Percentiles rank a stretch among this genome's conserved stretches.
Conservation (phyloP, 1,140 invertebrate genomes). For the Drosophila mauritiana region DNA sequence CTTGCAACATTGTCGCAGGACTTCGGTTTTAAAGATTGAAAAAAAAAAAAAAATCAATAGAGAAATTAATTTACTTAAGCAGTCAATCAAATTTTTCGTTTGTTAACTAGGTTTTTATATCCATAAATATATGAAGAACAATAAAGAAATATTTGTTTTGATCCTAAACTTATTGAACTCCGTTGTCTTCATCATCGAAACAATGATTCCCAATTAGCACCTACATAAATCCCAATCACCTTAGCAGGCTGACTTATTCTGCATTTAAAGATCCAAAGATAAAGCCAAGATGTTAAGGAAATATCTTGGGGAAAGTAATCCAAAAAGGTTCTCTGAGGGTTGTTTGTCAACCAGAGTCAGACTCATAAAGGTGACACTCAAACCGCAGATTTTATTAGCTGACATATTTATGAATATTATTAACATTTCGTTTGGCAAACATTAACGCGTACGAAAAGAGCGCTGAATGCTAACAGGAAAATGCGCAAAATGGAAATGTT, state of each 20-base stretch:
- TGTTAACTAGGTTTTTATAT: too few relatives aligned
- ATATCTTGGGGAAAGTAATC: slow-evolving; percentile 15
- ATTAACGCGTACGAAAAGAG: slow-evolving; percentile 33
- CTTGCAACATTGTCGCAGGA: slow-evolving; percentile 42
- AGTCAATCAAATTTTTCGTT: too few relatives aligned
- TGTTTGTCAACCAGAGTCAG: not conserved
- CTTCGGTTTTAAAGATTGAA: not conserved
- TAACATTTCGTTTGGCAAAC: slow-evolving; percentile 73
- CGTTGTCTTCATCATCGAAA: not conserved
- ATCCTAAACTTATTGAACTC: too few relatives aligned
- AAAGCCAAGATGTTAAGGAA: not conserved
- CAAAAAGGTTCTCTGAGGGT: slow-evolving; percentile 4
- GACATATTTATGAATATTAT: slow-evolving; percentile 83
- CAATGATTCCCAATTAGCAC: slow-evolving; percentile 67
- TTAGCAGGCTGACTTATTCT: slow-evolving; percentile 9
- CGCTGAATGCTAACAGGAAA: slow-evolving; percentile 35
- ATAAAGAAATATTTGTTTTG: too few relatives aligned
- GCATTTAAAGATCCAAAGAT: not conserved
- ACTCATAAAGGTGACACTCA: slow-evolving; percentile 49
- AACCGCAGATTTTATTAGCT: slow-evolving; percentile 70
- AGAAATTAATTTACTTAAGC: not conserved
- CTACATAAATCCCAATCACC: slow-evolving; percentile 52
- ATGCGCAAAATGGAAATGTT: slow-evolving; percentile 49
- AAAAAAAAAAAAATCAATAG: not conserved
- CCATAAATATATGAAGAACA: too few relatives aligned